These are phyloP conservation scores for Sturmia bella DNA, from an alignment of 2,888 invertebrate genomes.

Conservation along the genomic window DNA sequence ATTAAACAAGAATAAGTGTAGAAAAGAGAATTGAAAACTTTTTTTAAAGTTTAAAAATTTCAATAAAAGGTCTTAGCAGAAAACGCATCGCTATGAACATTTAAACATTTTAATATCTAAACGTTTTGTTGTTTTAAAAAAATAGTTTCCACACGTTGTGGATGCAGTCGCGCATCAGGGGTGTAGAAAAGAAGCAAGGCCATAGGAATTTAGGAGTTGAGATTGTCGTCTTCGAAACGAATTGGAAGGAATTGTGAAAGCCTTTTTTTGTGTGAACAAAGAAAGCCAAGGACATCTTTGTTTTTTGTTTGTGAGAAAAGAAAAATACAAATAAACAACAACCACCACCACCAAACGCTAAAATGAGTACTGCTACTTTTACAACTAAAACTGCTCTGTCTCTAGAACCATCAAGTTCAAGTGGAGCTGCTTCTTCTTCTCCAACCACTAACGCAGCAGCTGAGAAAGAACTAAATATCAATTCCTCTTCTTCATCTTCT, in stretches of 20 bases:
- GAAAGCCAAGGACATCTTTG: constrained; percentile 63
- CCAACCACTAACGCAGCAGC: constrained; percentile 4
- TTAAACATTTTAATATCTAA: neutral
- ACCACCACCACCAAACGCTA: constrained; percentile 33
- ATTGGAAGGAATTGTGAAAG: constrained; percentile 32
- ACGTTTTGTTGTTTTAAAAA: neutral
- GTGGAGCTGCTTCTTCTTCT: constrained; percentile 51
- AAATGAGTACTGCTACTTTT: constrained; percentile 62
- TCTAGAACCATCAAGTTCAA: constrained; percentile 59
- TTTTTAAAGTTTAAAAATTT: neutral
- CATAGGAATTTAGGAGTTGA: constrained; percentile 51
- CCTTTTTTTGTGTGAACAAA: constrained; percentile 54
- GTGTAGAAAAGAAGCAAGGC: constrained; percentile 45
- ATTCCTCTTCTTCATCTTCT: constrained; percentile 60
- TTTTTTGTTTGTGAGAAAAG: constrained; percentile 27
- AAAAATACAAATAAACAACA: constrained; percentile 41
- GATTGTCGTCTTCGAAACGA: constrained; percentile 29
- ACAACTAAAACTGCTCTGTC: constrained; percentile 48
- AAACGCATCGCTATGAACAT: neutral
- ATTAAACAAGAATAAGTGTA: constrained; percentile 20
- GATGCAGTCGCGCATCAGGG: constrained; percentile 58
- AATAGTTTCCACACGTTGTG: constrained; percentile 54
- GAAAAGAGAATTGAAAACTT: constrained; percentile 19
- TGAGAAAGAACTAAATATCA: constrained; percentile 47
- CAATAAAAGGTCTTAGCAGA: neutral